phyloP scores from a whole-genome alignment of 2,797 vertebrate species.

The Pachyuromys duprasi region DNA sequence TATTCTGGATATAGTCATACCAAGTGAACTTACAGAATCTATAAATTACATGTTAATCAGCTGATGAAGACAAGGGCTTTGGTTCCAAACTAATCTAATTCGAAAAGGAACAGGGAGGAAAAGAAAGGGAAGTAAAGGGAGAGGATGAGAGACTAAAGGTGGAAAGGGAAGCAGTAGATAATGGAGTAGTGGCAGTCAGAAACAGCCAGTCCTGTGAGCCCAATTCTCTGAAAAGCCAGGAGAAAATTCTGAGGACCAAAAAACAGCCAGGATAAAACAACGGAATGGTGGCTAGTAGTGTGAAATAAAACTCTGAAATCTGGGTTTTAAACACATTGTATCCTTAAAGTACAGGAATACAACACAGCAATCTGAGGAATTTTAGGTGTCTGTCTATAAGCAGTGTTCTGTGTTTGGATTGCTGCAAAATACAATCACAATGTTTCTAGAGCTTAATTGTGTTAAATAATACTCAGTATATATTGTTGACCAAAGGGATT shows the following conservation, averaged over 20 bases:
- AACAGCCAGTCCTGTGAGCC: not conserved
- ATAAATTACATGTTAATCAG: not conserved
- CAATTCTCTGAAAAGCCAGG: not conserved
- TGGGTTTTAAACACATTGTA: slow-evolving; percentile 1
- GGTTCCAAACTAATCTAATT: not conserved
- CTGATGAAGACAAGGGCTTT: not conserved
- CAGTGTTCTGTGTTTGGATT: not conserved
- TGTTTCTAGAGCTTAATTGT: no score
- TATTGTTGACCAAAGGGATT: no score
- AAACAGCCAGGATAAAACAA: not conserved
- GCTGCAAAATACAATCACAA: not conserved
- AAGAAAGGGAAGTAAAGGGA: not conserved
- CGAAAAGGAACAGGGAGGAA: not conserved
- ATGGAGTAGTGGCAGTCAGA: not conserved
- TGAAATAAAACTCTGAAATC: slow-evolving; percentile 33
- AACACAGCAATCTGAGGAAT: not conserved
- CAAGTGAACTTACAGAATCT: slow-evolving; percentile 1
- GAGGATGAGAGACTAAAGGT: not conserved
- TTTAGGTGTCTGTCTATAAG: not conserved
- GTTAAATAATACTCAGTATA: no score
- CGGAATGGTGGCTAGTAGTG: not conserved
- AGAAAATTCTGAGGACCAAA: slow-evolving; percentile 33
- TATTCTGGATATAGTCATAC: slow-evolving; percentile 1
- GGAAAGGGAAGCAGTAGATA: not conserved
- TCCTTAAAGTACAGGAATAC: not conserved